A percentile compares a stretch with the other conserved stretches of the same genome.
These are phyloP conservation scores for Samia ricini DNA, from an alignment of 1,140 invertebrate genomes.

Conservation along the genomic window DNA sequence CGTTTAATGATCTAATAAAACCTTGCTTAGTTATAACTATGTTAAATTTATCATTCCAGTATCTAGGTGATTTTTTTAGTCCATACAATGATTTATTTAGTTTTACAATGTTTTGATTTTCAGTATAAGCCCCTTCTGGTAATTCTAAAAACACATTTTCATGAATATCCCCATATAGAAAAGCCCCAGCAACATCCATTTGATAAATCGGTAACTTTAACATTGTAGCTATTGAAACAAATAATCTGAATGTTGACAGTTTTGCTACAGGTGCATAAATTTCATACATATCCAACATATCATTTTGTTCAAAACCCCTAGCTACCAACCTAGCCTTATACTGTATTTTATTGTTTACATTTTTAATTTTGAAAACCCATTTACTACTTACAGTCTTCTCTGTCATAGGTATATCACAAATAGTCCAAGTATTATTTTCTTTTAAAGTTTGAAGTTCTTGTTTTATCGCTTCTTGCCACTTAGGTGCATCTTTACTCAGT, in stretches of 20 bases:
- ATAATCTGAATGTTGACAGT: constrained; percentile 36
- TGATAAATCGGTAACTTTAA: constrained; percentile 33
- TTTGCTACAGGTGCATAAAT: constrained; percentile 47
- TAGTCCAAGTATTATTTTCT: constrained; percentile 36
- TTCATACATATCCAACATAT: constrained; percentile 27
- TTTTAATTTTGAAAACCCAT: constrained; percentile 46
- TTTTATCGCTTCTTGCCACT: constrained; percentile 42
- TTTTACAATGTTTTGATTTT: constrained; percentile 32
- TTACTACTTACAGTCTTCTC: constrained; percentile 33
- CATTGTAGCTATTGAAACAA: constrained; percentile 35
- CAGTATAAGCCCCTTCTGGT: constrained; percentile 26
- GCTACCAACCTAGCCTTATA: constrained; percentile 41
- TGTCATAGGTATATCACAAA: constrained; percentile 24
- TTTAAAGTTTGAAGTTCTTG: constrained; percentile 38
- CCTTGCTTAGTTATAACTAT: constrained; percentile 28
- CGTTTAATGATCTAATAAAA: constrained; percentile 32
- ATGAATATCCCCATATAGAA: constrained; percentile 36
- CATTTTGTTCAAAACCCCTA: constrained; percentile 38
- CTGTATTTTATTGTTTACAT: constrained; percentile 17
- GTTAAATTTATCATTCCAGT: constrained; percentile 42
- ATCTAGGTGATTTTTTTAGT: constrained; percentile 36
- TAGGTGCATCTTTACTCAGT: constrained; percentile 20
- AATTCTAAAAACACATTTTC: constrained; percentile 29
- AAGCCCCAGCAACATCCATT: constrained; percentile 43
- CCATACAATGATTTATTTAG: constrained; percentile 41